Percentiles rank a stretch among this genome's conserved stretches.
Conservation (phyloP, 2,888 invertebrate genomes). For the Rotaria magnacalcarata region DNA sequence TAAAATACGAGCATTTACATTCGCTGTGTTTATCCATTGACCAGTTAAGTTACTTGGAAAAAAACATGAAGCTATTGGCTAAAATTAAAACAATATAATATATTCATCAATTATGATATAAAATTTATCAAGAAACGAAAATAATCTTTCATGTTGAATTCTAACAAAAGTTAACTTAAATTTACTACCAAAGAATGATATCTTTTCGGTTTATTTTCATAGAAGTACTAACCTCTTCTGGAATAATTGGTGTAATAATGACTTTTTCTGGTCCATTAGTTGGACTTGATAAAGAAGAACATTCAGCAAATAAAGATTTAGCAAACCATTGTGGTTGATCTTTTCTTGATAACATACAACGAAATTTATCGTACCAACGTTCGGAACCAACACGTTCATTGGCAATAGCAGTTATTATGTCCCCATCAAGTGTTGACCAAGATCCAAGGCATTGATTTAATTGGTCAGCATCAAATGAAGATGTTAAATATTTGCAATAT, state of each 20-base stretch:
- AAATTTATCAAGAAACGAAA: too few species aligned
- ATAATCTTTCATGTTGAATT: too few species aligned
- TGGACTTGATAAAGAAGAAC: constrained; percentile 41
- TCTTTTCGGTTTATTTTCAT: too few species aligned
- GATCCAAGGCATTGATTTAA: constrained; percentile 42
- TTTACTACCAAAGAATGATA: too few species aligned
- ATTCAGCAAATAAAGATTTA: constrained; percentile 44
- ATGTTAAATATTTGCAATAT: constrained; percentile 41
- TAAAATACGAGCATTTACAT: constrained; percentile 77
- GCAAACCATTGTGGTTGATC: constrained; percentile 46
- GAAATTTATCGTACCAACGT: constrained; percentile 43
- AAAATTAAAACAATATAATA: too few species aligned
- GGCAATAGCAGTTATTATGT: constrained; percentile 43
- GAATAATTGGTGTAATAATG: constrained; percentile 42
- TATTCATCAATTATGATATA: too few species aligned
- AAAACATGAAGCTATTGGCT: constrained; percentile 36
- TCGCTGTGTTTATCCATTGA: constrained; percentile 92
- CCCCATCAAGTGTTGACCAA: constrained; percentile 41
- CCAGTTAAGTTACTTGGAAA: constrained; percentile 83
- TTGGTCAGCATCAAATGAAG: constrained; percentile 41
- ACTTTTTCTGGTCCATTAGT: constrained; percentile 43
- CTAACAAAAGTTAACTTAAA: too few species aligned
- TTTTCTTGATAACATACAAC: constrained; percentile 45
- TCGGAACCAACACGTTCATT: constrained; percentile 44
- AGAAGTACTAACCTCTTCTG: constrained; percentile 32